These are phyloP conservation scores for Luffia ferchaultella DNA, from an alignment of 2,888 invertebrate species.

Conservation along the genomic window DNA sequence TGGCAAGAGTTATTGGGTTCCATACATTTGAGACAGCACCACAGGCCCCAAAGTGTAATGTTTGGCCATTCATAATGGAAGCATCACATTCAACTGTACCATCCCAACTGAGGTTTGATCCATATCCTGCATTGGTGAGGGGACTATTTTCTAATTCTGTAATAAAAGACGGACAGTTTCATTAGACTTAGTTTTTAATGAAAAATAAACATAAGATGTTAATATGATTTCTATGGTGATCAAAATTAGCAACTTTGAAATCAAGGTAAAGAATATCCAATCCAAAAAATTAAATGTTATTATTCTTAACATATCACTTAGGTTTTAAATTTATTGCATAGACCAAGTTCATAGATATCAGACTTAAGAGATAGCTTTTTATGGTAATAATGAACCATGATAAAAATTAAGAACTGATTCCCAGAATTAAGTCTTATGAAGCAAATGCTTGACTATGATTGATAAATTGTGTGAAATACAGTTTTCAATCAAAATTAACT, in stretches of 20 bases:
- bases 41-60: slow-evolving; percentile 86
- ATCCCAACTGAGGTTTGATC: slow-evolving; percentile 90
- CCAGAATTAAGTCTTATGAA: no score
- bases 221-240: background rate
- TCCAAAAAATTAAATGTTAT: no score
- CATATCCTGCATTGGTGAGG: slow-evolving; percentile 92
- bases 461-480: no score
- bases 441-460: no score
- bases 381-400: no score
- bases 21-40: slow-evolving; percentile 84
- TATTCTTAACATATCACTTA: no score
- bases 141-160: slow-evolving; percentile 85
- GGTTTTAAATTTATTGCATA: no score
- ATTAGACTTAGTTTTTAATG: background rate
- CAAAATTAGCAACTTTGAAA: slow-evolving; percentile 11
- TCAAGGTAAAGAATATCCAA: background rate
- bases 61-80: slow-evolving; percentile 91
- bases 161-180: slow-evolving; percentile 18
- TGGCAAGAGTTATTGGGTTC: slow-evolving; percentile 83
- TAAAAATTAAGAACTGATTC: no score
- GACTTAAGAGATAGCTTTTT: no score
- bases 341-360: no score
- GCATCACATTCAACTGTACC: slow-evolving; percentile 97
- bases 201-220: background rate
- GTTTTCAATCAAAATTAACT: no score